Evolutionary conservation across 2,888 invertebrate species (phyloP), one percentile per base, ranked within the genome.

Genomic region (Blastobasis adustella): DNA sequence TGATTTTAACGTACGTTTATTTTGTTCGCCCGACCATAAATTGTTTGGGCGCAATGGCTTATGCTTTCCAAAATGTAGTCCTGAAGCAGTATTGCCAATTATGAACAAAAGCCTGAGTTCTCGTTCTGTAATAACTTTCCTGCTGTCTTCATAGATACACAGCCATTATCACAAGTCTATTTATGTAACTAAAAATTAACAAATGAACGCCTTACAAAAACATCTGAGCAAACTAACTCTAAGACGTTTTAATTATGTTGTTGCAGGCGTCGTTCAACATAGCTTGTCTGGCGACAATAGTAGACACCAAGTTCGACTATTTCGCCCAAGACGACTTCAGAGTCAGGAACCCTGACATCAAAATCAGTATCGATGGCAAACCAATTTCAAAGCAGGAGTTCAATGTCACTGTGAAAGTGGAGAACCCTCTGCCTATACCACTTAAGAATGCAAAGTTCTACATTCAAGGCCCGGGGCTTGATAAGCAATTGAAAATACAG

Each of bases 261-360:
- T 68, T 59, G 0, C 67, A 82, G 89, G 92, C 93, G 47, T 93
- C 95, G 1, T 96, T 97, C 77, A 95, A 95, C 69, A 93, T 97
- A 49, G 92, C 95, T 4, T 95, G 95, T 60, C 76, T 96, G 51
- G 95, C 94, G 0, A 91, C 92, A 1, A 94, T 97, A 37, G 91
- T 92, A 46, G 94, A 95, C 53, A 96, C 93, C 0, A 92, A 94
- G 53, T 96, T 92, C 72, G 96, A 97, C 67, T 97, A 95, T 74
- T 96, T 93, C 69, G 95, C 95, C 0, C 95, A 96, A 82, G 96
- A 96, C 63, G 96, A 96, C 80, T 97, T 97, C 73, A 90, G 96
- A 62, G 94, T 97, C 5, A 89, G 96, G 38, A 96, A 96, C 67
- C 97, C 97, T 0, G 96, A 96, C 67, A 95, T 97, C 52, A 94